Evolutionary conservation across 2,113 vertebrate species (phyloP).

Genomic region (Amphiprion ocellaris): DNA sequence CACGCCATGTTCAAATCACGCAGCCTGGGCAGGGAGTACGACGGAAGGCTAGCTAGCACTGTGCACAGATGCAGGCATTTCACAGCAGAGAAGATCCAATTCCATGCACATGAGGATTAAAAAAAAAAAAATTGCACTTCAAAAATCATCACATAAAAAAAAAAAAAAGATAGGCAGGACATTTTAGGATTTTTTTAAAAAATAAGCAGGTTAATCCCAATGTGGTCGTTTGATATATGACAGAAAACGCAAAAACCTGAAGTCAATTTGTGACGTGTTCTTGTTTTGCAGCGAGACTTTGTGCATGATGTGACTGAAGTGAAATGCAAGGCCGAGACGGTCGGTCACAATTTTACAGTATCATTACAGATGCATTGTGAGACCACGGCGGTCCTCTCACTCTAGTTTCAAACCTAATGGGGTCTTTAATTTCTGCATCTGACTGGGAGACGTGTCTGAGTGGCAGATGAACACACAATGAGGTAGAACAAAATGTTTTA

Average conservation of each 20-base stretch:
- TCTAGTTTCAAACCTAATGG: constrained; percentile 15
- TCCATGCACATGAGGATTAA: constrained; percentile 52
- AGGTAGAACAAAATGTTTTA: constrained; percentile 78
- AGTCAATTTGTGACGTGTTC: constrained; percentile 25
- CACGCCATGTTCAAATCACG: constrained; percentile 34
- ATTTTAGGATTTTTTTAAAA: constrained; percentile 27
- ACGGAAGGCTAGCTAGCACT: constrained; percentile 61
- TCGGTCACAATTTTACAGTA: constrained; percentile 30
- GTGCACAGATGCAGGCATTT: constrained; percentile 63
- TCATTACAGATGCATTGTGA: constrained; percentile 33
- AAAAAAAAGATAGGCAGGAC: constrained; percentile 25
- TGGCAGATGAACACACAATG: constrained; percentile 74
- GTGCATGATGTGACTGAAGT: constrained; percentile 33
- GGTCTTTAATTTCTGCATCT: constrained; percentile 28
- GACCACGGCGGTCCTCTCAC: constrained; percentile 14
- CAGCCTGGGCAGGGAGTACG: constrained; percentile 45
- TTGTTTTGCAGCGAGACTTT: constrained; percentile 42
- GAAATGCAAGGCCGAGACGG: constrained; percentile 42
- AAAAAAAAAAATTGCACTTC: constrained; percentile 71
- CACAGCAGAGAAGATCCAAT: constrained; percentile 64
- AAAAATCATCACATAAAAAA: constrained; percentile 36
- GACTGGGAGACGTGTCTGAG: constrained; percentile 55
- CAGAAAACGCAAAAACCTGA: constrained; percentile 28
- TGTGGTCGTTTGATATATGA: constrained; percentile 37
- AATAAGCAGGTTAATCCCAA: constrained; percentile 27